These are phyloP conservation scores for Theocolax elegans DNA, from an alignment of 1,140 invertebrate species.

Conservation along the genomic window DNA sequence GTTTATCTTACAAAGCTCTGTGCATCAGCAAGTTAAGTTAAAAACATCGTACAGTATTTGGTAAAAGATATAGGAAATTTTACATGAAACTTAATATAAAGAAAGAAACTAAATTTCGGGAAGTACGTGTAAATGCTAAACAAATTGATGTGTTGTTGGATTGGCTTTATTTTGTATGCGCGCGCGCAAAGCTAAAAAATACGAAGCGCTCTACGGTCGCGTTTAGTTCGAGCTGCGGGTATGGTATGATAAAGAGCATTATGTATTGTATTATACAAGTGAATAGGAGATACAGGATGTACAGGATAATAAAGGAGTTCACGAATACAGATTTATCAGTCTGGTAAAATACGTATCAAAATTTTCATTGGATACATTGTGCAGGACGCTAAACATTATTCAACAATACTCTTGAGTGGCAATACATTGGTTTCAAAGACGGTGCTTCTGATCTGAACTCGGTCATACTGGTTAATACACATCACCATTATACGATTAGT, in stretches of 20 bases:
- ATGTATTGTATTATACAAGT: not conserved
- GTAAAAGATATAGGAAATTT: too few species aligned
- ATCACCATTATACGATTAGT: conserved; percentile 28
- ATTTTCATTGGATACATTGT: conserved; percentile 4
- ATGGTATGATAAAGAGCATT: not conserved
- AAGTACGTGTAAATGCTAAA: too few species aligned
- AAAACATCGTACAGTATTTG: too few species aligned
- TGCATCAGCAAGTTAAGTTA: too few species aligned
- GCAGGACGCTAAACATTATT: conserved; percentile 6
- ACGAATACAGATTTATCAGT: conserved; percentile 23
- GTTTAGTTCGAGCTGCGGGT: too few species aligned
- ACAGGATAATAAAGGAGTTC: not conserved
- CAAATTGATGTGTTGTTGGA: too few species aligned
- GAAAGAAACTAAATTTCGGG: too few species aligned
- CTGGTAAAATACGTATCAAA: conserved; percentile 14
- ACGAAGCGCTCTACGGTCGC: too few species aligned
- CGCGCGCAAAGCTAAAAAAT: too few species aligned
- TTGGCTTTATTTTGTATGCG: too few species aligned
- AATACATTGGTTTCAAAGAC: conserved; percentile 20
- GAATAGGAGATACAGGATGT: not conserved
- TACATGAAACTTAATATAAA: too few species aligned
- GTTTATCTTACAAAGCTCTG: too few species aligned
- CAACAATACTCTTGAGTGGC: not conserved
- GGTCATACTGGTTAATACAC: conserved; percentile 18
- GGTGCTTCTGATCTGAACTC: conserved; percentile 33